Evolutionary conservation across 2,797 vertebrate species (phyloP).

Genomic region (Gymnopithys bicolor): DNA sequence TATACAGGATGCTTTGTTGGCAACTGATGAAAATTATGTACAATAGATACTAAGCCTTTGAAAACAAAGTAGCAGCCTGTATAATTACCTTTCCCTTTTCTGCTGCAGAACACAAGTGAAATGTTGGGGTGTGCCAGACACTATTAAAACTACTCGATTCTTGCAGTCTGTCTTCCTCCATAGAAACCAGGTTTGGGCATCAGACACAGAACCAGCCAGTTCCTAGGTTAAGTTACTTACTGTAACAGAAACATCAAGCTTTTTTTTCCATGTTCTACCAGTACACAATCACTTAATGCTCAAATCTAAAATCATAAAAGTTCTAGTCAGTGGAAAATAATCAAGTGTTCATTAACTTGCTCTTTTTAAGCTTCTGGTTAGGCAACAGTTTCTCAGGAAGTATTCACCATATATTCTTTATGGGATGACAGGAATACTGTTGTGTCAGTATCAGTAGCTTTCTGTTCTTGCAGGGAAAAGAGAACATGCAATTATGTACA

Average conservation of each 20-base stretch:
- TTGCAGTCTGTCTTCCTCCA: not conserved
- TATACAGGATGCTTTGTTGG: not conserved
- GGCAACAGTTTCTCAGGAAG: not conserved
- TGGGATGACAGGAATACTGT: not conserved
- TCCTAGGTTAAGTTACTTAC: not conserved
- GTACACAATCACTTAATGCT: not conserved
- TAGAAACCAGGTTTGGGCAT: not conserved
- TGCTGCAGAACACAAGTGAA: not conserved
- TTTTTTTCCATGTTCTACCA: not conserved
- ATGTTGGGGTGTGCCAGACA: not conserved
- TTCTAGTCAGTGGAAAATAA: not conserved
- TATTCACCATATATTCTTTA: not conserved
- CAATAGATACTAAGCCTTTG: not conserved
- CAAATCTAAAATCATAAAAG: not conserved
- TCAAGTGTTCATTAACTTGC: not conserved
- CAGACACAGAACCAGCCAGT: not conserved
- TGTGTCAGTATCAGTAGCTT: not conserved
- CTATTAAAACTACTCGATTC: not conserved
- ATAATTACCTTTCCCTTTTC: not conserved
- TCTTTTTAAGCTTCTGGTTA: not conserved
- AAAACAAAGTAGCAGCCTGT: not conserved
- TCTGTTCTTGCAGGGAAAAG: not conserved
- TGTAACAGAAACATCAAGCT: not conserved
- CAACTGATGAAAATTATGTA: not conserved
- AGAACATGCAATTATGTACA: not conserved